A percentile compares a stretch with the other conserved stretches of the same genome.
Conservation (phyloP, 2,113 vertebrate species). For the Sprattus sprattus region DNA sequence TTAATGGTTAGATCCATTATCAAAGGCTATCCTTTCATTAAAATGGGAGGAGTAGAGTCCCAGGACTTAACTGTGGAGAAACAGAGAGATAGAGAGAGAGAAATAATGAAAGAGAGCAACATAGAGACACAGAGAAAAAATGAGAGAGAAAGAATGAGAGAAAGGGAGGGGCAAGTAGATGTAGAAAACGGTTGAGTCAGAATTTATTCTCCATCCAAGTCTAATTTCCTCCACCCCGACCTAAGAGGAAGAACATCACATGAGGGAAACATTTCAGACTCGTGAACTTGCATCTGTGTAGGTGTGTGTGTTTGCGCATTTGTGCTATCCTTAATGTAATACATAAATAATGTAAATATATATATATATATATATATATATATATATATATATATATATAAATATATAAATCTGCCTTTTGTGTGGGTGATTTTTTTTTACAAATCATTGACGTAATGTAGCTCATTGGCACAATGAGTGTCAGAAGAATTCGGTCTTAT, state of each 20-base stretch:
- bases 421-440: not conserved
- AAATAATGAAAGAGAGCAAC: not conserved
- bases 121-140: not conserved
- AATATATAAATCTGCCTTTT: not conserved
- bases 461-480: too few species aligned
- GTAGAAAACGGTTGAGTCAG: not conserved
- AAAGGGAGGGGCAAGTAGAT: not conserved
- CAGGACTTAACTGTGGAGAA: not conserved
- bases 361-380: not conserved
- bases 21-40: constrained; percentile 12
- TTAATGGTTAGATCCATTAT: not conserved
- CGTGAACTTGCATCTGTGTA: not conserved
- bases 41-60: constrained; percentile 5
- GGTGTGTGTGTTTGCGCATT: not conserved
- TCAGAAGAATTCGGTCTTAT: too few species aligned
- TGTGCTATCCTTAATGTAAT: too few species aligned
- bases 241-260: not conserved
- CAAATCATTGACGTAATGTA: too few species aligned
- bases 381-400: too few species aligned
- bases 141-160: not conserved
- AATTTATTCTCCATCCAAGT: not conserved
- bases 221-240: not conserved
- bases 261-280: too few species aligned
- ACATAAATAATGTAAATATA: too few species aligned
- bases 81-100: not conserved